A percentile compares a stretch with the other conserved stretches of the same genome.
Conservation (phyloP, 2,113 vertebrate genomes). For the Coregonus clupeaformis region DNA sequence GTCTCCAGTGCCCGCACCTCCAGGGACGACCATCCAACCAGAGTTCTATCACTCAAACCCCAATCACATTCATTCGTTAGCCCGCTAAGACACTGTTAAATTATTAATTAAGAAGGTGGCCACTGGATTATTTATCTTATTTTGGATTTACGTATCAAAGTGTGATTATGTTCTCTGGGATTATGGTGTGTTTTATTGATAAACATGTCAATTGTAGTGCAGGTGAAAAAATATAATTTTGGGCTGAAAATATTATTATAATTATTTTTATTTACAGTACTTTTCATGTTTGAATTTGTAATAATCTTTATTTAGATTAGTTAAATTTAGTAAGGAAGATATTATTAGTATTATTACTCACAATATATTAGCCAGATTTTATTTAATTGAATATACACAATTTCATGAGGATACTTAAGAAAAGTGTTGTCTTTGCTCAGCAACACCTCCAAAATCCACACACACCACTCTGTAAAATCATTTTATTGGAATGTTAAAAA, state of each 20-base stretch:
- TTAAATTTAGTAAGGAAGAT: no score
- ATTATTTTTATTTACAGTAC: not conserved
- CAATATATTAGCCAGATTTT: no score
- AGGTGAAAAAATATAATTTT: not conserved
- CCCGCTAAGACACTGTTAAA: slow-evolving; percentile 71
- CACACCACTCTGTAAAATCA: slow-evolving; percentile 65
- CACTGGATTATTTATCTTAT: slow-evolving; percentile 70
- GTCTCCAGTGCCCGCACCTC: slow-evolving; percentile 67
- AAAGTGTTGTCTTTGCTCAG: slow-evolving; percentile 62
- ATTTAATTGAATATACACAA: no score
- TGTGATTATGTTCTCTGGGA: slow-evolving; percentile 60
- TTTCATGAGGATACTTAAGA: no score
- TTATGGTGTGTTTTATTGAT: slow-evolving; percentile 16
- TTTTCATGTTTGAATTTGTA: no score
- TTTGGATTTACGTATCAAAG: slow-evolving; percentile 61
- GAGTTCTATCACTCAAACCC: slow-evolving; percentile 74
- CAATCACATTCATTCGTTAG: slow-evolving; percentile 78
- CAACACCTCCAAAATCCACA: slow-evolving; percentile 68
- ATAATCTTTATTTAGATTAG: no score
- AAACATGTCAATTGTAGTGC: slow-evolving; percentile 19
- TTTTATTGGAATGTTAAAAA: slow-evolving; percentile 71
- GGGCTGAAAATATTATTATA: no score
- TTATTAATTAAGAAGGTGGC: slow-evolving; percentile 73
- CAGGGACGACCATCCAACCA: slow-evolving; percentile 66
- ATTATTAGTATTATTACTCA: no score